Evolutionary conservation across 2,888 invertebrate genomes (phyloP).

Genomic region (Latheticus oryzae): DNA sequence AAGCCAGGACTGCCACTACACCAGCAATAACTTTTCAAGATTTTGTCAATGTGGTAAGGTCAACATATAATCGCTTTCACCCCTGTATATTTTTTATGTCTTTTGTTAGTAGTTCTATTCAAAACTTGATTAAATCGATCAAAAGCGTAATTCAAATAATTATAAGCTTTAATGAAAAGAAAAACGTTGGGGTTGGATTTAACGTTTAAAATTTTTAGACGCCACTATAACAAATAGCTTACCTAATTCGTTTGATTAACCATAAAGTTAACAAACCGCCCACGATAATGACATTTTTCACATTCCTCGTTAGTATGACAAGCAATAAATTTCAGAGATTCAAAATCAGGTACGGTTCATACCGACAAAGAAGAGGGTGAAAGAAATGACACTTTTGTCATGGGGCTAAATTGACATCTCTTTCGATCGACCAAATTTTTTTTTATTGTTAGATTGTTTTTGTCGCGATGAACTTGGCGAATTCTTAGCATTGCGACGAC

Average conservation of each 20-base stretch:
- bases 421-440: no score
- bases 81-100: background rate
- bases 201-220: background rate
- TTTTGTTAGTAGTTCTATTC: no score
- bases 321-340: slow-evolving; percentile 41
- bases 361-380: slow-evolving; percentile 44
- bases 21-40: slow-evolving; percentile 92
- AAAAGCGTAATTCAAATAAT: no score
- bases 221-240: slow-evolving; percentile 17
- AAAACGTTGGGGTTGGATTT: background rate
- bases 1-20: slow-evolving; percentile 76
- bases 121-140: no score
- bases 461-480: slow-evolving; percentile 57
- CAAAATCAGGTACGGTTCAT: slow-evolving; percentile 40
- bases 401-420: no score
- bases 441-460: slow-evolving; percentile 52
- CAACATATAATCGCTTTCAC: background rate
- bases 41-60: slow-evolving; percentile 90
- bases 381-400: slow-evolving; percentile 33
- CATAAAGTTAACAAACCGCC: slow-evolving; percentile 46
- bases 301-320: slow-evolving; percentile 46
- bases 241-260: slow-evolving; percentile 24
- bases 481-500: slow-evolving; percentile 56
- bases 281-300: slow-evolving; percentile 49
- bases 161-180: background rate